Percentiles rank a stretch among this genome's conserved stretches.
These are phyloP conservation scores for Phrynocephalus versicolor DNA, from an alignment of 2,113 vertebrate species.

Conservation along the genomic window DNA sequence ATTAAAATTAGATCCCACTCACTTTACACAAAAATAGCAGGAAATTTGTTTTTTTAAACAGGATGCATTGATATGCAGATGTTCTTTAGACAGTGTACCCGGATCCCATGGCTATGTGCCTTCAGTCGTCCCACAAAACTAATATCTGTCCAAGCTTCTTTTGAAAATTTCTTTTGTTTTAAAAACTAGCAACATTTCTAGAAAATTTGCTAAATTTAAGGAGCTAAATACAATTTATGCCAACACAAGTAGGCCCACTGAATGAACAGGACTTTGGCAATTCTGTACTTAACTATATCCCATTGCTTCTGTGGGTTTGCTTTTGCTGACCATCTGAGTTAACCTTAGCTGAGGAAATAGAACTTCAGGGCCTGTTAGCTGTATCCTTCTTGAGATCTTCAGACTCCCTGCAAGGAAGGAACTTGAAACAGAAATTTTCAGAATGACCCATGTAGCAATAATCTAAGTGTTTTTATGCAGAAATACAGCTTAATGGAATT, in stretches of 20 bases:
- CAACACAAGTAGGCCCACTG: too few species aligned
- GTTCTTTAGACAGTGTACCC: background rate
- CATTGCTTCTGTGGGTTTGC: too few species aligned
- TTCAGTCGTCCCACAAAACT: background rate
- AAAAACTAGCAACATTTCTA: background rate
- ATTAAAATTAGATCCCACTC: background rate
- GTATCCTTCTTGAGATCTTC: too few species aligned
- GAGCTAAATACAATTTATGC: too few species aligned
- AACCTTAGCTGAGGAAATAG: too few species aligned
- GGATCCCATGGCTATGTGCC: background rate
- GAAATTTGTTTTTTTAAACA: constrained; percentile 9
- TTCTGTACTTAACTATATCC: too few species aligned
- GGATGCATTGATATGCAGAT: background rate
- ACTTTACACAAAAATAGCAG: background rate
- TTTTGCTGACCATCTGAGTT: too few species aligned
- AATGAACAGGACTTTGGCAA: too few species aligned
- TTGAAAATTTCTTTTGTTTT: background rate
- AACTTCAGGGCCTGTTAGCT: too few species aligned
- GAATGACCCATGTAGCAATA: background rate
- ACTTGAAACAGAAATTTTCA: too few species aligned
- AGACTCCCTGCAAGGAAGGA: too few species aligned
- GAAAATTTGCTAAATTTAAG: background rate
- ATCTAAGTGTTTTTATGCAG: background rate
- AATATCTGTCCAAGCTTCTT: background rate
- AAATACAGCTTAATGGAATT: background rate